Evolutionary conservation across 1,140 invertebrate genomes (phyloP).

Genomic region (Tetraneura akinire): DNA sequence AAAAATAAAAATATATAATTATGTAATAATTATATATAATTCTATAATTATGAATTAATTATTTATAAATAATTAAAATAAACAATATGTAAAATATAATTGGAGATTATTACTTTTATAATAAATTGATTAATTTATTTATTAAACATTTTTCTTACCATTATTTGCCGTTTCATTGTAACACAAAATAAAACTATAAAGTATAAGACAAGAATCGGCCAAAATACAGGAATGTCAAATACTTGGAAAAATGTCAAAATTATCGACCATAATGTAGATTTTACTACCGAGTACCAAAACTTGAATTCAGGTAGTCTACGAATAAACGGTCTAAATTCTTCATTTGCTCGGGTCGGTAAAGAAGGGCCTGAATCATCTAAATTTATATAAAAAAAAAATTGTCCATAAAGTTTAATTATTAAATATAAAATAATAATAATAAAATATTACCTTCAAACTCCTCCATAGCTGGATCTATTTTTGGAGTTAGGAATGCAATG

Average conservation of each 20-base stretch:
- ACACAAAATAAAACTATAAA: slow-evolving; percentile 97
- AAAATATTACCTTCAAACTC: slow-evolving; percentile 78
- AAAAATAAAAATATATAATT: slow-evolving; percentile 61
- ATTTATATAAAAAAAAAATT: slow-evolving; percentile 53
- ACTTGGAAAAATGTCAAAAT: slow-evolving; percentile 96
- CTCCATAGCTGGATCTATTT: slow-evolving; percentile 93
- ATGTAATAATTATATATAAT: no score
- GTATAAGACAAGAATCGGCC: slow-evolving; percentile 99
- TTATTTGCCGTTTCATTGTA: slow-evolving; percentile 99
- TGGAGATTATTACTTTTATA: not conserved
- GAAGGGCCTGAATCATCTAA: slow-evolving; percentile 82
- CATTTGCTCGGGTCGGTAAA: slow-evolving; percentile 89
- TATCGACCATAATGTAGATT: slow-evolving; percentile 89
- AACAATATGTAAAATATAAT: no score
- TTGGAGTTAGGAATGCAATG: slow-evolving; percentile 98
- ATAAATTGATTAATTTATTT: not conserved
- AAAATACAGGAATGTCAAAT: slow-evolving; percentile 99
- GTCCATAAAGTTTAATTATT: slow-evolving; percentile 2
- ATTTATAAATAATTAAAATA: no score
- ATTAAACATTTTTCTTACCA: slow-evolving; percentile 66
- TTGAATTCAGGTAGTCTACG: slow-evolving; percentile 98
- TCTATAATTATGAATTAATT: no score
- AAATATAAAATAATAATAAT: slow-evolving; percentile 18
- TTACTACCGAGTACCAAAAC: slow-evolving; percentile 98
- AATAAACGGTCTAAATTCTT: slow-evolving; percentile 99